Evolutionary conservation across 2,797 vertebrate species (phyloP).

Genomic region (Aselliscus stoliczkanus): DNA sequence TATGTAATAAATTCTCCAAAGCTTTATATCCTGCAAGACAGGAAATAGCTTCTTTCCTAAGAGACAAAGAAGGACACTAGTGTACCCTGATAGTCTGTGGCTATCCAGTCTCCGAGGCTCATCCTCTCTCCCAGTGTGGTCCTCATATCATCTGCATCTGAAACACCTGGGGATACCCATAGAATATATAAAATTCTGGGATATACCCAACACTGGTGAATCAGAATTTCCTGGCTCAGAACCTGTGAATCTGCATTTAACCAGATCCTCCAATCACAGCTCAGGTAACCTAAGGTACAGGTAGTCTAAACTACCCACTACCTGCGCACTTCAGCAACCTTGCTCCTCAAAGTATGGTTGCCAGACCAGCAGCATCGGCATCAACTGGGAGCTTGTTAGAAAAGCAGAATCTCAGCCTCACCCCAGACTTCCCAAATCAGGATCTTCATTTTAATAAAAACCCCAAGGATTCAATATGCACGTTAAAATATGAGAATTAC

Average conservation of each 20-base stretch:
- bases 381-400: neutral
- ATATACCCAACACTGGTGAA: neutral
- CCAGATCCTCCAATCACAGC: neutral
- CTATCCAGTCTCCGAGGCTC: neutral
- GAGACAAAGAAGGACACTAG: neutral
- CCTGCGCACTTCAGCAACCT: neutral
- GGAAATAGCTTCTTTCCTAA: neutral
- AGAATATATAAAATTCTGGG: neutral
- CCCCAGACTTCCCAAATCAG: neutral
- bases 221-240: neutral
- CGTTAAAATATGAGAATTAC: neutral
- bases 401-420: neutral
- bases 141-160: neutral
- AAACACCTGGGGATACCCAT: neutral
- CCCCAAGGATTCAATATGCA: neutral
- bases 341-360: neutral
- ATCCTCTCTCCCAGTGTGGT: neutral
- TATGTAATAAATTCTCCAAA: neutral
- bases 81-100: neutral
- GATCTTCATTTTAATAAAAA: conserved; percentile 1
- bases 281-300: neutral
- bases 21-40: neutral
- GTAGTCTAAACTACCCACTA: neutral
- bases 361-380: neutral
- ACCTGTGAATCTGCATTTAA: neutral